phyloP scores from a whole-genome alignment of 2,888 invertebrate genomes.

The Apotomis turbidana region DNA sequence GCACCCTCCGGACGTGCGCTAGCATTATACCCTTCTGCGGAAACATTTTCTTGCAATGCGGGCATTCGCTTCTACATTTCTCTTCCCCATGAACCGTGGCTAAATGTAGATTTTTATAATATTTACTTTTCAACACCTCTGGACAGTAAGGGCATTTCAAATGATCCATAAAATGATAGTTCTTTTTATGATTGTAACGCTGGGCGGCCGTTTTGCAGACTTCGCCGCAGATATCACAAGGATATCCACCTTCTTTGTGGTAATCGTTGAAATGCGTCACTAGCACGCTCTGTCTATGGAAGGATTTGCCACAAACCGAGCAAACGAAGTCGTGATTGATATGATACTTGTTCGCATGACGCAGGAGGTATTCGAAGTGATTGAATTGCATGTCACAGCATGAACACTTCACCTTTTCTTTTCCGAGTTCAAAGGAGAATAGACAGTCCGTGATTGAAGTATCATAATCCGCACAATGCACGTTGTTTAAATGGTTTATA shows the following conservation, averaged over 20 bases:
- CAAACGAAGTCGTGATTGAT: constrained; percentile 31
- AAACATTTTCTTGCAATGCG: constrained; percentile 52
- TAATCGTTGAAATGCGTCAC: constrained; percentile 27
- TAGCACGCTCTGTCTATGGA: constrained; percentile 49
- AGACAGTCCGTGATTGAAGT: constrained; percentile 29
- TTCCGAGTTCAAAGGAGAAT: constrained; percentile 41
- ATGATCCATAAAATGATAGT: constrained; percentile 17
- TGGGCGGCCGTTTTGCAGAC: constrained; percentile 10
- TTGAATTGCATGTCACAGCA: constrained; percentile 38
- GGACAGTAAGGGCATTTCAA: constrained; percentile 39
- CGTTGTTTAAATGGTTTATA: constrained; percentile 18
- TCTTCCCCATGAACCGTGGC: constrained; percentile 39
- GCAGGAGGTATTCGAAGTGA: constrained; percentile 38
- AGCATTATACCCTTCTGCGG: constrained; percentile 63
- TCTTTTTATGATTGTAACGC: constrained; percentile 32
- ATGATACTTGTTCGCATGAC: constrained; percentile 39
- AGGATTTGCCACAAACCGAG: constrained; percentile 43
- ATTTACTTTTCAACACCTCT: constrained; percentile 31
- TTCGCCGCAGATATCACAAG: constrained; percentile 18
- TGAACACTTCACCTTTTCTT: constrained; percentile 32
- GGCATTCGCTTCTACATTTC: constrained; percentile 37
- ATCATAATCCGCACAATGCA: constrained; percentile 31
- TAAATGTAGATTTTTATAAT: constrained; percentile 39
- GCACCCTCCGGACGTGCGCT: constrained; percentile 61
- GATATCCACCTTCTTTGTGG: constrained; percentile 34